Conservation (phyloP, 2,797 vertebrate genomes). For the Falco peregrinus region DNA sequence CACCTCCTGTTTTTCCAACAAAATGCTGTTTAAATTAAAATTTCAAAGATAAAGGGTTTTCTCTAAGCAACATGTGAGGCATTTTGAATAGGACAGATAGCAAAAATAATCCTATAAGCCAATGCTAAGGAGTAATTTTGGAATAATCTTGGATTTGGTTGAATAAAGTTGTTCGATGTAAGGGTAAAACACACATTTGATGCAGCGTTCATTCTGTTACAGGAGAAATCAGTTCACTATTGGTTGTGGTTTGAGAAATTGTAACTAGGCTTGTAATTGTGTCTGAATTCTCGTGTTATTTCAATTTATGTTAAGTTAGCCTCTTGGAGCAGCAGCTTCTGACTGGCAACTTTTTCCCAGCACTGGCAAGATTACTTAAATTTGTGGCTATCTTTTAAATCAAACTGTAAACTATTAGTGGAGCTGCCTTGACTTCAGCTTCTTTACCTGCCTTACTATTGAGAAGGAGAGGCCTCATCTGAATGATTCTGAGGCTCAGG, state of each 20-base stretch:
- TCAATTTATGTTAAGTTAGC: not conserved
- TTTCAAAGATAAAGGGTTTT: not conserved
- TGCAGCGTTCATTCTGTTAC: not conserved
- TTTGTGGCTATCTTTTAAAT: not conserved
- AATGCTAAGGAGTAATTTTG: not conserved
- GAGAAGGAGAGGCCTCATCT: not conserved
- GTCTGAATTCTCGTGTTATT: not conserved
- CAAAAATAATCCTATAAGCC: not conserved
- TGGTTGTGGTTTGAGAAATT: not conserved
- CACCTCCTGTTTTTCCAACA: not conserved
- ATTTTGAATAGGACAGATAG: not conserved
- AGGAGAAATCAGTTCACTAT: not conserved
- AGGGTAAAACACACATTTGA: not conserved
- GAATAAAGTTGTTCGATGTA: slow-evolving; percentile 56
- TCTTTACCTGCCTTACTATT: not conserved
- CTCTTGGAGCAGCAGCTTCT: not conserved
- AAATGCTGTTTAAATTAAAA: not conserved
- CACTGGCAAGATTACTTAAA: not conserved
- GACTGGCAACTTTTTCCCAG: not conserved
- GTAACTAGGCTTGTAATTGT: too few species aligned
- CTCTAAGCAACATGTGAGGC: not conserved
- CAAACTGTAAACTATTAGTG: not conserved
- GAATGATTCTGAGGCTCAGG: not conserved
- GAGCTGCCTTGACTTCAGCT: not conserved
- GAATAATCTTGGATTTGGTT: not conserved